Evolutionary conservation across 64 coral and sea anemone species (phyloP), one percentile per base, ranked within the genome.

Genomic region (Montipora cactus): DNA sequence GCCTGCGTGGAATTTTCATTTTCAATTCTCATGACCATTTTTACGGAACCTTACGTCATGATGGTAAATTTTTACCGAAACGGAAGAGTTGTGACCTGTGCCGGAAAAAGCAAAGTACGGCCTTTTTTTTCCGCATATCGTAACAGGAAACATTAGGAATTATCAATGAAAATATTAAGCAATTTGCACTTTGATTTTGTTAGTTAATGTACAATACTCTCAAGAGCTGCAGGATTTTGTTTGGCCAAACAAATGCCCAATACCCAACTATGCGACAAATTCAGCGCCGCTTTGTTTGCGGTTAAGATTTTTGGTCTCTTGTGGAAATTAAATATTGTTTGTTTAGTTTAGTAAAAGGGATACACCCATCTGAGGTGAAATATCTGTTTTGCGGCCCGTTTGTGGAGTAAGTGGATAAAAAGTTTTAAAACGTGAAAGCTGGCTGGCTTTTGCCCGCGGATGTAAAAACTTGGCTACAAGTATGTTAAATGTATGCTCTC

Each of bases 101-200:
- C 37, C 37, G 37, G 37, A 37, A 37, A 2, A 37, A 37, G 37
- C 37, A 37, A 37, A 37, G 37, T 37, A 57, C 53, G 8, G 5
- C 16, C 16, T 47, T 69, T 84, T 58, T 84, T 11, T 47, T n/a
- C 4, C 4, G 47, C 8, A 7, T 16, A 10, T 86, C 44, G 67
- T 86, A n/a, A 72, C 82, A 70, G 82, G 82, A 86, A 86, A 86
- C 82, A 23, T 78, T 51, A 37, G 82, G 82, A 86, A 68, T 86
- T 86, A 14, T 19, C 53, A 57, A 48, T 23, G 66, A 45, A 86
- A 21, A 70, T 64, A 15, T 51, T 50, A 86, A 70, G 67, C 66
- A 86, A 86, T 86, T 71, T 86, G 51, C 16, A 72, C 72, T 50
- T 86, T 50, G 14, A 86, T 72, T 72, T 48, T 21, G 68, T 50